Conservation (phyloP, 2,113 vertebrate genomes). For the Lepidiolamprologus cunningtoni region DNA sequence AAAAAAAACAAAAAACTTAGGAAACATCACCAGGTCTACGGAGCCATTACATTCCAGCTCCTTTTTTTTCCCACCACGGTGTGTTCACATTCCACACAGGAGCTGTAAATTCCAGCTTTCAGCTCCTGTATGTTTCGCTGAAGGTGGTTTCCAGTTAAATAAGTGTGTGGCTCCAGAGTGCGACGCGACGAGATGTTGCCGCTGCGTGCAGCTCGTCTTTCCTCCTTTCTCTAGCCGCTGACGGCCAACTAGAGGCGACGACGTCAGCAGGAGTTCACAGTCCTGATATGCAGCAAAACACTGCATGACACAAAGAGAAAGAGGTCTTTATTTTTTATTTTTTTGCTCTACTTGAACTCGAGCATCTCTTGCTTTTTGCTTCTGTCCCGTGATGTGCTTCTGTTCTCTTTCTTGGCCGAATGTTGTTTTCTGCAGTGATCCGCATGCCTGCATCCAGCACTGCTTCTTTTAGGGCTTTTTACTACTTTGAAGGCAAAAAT, state of each 20-base stretch:
- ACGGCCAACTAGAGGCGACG: not conserved
- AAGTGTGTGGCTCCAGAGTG: not conserved
- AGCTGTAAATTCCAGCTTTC: conserved; percentile 5
- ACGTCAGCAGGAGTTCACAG: not conserved
- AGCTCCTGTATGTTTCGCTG: not conserved
- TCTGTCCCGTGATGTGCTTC: conserved; percentile 50
- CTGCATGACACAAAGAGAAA: conserved; percentile 2
- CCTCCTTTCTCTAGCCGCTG: not conserved
- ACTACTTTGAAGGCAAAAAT: conserved; percentile 8
- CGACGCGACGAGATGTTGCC: not conserved
- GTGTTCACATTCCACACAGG: conserved; percentile 50
- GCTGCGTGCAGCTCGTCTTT: not conserved
- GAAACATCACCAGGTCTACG: not conserved
- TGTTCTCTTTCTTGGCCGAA: conserved; percentile 48
- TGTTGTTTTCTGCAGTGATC: conserved; percentile 42
- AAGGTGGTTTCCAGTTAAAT: not conserved
- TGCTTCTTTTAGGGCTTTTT: conserved; percentile 52
- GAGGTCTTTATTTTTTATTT: not conserved
- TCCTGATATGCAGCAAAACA: not conserved
- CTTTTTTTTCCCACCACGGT: conserved; percentile 9
- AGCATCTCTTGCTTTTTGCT: conserved; percentile 48
- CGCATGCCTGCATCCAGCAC: conserved; percentile 63
- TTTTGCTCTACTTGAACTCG: conserved; percentile 10
- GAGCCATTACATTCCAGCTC: conserved; percentile 39
- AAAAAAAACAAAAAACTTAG: not conserved